A percentile compares a stretch with the other conserved stretches of the same genome.
Conservation (phyloP, 2,113 vertebrate species). For the Beaufortia kweichowensis region DNA sequence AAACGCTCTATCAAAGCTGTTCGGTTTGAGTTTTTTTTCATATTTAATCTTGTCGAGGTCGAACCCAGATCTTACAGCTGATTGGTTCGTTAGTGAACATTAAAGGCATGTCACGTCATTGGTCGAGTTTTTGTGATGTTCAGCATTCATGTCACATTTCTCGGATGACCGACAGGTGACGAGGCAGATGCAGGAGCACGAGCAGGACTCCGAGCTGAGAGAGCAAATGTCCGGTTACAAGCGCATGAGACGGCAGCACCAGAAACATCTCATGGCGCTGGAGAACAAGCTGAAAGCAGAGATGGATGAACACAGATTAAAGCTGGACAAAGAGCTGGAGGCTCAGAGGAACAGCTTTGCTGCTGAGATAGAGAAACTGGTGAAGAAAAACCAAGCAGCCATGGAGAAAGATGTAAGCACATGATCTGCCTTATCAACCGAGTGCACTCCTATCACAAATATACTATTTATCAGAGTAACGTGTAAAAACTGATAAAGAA, state of each 20-base stretch:
- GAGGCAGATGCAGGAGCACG: slow-evolving; percentile 97
- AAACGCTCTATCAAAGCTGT: neutral
- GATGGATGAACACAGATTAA: slow-evolving; percentile 96
- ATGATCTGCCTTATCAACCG: neutral
- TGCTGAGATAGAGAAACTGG: slow-evolving; percentile 96
- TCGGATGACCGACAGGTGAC: slow-evolving; percentile 80
- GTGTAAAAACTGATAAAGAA: neutral
- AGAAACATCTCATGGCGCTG: slow-evolving; percentile 96
- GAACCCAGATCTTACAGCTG: no score
- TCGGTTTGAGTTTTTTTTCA: no score
- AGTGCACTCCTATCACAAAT: neutral
- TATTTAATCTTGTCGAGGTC: no score
- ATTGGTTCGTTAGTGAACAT: no score
- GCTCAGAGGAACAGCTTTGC: slow-evolving; percentile 94
- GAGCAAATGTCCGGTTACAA: slow-evolving; percentile 99
- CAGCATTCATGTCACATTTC: neutral
- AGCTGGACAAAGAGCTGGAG: slow-evolving; percentile 98
- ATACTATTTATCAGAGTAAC: neutral
- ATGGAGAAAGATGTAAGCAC: slow-evolving; percentile 94
- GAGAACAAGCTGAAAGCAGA: slow-evolving; percentile 98
- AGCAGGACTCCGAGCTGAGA: slow-evolving; percentile 95
- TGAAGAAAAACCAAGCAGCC: slow-evolving; percentile 94
- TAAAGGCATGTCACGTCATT: no score
- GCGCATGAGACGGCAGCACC: slow-evolving; percentile 96
- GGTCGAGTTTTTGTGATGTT: neutral